Evolutionary conservation across 2,797 vertebrate genomes (phyloP).

Genomic region (Tolypeutes matacus): DNA sequence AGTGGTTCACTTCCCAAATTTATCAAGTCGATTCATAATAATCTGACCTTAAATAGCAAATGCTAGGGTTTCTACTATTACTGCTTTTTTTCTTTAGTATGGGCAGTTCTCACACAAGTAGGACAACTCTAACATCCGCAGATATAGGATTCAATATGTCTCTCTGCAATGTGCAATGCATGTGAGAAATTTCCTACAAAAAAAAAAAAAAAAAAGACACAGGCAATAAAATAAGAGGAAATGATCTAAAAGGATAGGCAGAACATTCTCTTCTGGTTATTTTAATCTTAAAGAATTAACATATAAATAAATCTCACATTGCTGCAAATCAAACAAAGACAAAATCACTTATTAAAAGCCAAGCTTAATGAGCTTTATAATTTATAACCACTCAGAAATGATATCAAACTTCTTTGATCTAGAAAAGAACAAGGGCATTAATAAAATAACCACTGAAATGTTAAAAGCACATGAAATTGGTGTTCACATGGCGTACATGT

Average conservation of each 20-base stretch:
- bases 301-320: not conserved
- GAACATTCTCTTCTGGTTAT: not conserved
- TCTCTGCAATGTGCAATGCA: not conserved
- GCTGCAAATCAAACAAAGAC: conserved; percentile 26
- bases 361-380: not conserved
- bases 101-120: not conserved
- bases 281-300: conserved; percentile 42
- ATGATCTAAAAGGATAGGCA: not conserved
- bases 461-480: not conserved
- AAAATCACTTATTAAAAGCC: conserved; percentile 7
- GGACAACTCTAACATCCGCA: not conserved
- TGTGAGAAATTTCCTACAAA: not conserved
- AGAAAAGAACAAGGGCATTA: not conserved
- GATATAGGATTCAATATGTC: not conserved
- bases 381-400: conserved; percentile 24
- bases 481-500: not conserved
- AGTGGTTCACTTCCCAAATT: not conserved
- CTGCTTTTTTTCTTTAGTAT: not conserved
- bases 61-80: not conserved
- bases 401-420: conserved; percentile 24
- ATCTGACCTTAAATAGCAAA: not conserved
- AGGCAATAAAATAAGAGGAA: not conserved
- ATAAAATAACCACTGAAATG: not conserved
- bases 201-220: not conserved
- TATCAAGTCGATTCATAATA: not conserved